phyloP scores from a whole-genome alignment of 2,113 vertebrate genomes.

The Chamaetylas fuelleborni region DNA sequence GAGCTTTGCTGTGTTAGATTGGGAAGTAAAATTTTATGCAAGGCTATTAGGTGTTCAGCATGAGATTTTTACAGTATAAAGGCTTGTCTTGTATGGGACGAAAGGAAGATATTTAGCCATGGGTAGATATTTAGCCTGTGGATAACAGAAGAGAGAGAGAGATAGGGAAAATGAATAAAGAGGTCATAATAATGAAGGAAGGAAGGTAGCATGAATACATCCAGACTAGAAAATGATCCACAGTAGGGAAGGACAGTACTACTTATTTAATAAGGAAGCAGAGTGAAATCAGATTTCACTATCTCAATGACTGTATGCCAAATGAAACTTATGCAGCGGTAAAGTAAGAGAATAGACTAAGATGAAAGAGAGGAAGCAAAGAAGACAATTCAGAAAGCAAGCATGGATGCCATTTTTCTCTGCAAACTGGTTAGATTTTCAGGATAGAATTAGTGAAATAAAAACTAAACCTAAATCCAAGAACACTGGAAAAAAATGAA shows the following conservation, averaged over 20 bases:
- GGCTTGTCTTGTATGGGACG: not conserved
- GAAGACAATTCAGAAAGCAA: not conserved
- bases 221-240: constrained; percentile 13
- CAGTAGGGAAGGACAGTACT: not conserved
- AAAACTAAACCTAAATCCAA: not conserved
- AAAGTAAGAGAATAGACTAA: not conserved
- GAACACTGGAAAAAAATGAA: not conserved
- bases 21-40: not conserved
- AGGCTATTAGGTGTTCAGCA: not conserved
- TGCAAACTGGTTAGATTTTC: not conserved
- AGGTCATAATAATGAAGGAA: not conserved
- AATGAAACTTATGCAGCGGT: not conserved
- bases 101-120: not conserved
- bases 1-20: not conserved
- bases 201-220: not conserved
- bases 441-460: not conserved
- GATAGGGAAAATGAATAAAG: not conserved
- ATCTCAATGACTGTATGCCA: not conserved
- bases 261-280: constrained; percentile 42
- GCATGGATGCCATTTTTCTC: not conserved
- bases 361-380: not conserved
- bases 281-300: constrained; percentile 14
- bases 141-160: not conserved
- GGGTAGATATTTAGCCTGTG: not conserved
- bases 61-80: not conserved